Evolutionary conservation across 1,140 invertebrate species (phyloP).

Genomic region (Drosophila serrata): DNA sequence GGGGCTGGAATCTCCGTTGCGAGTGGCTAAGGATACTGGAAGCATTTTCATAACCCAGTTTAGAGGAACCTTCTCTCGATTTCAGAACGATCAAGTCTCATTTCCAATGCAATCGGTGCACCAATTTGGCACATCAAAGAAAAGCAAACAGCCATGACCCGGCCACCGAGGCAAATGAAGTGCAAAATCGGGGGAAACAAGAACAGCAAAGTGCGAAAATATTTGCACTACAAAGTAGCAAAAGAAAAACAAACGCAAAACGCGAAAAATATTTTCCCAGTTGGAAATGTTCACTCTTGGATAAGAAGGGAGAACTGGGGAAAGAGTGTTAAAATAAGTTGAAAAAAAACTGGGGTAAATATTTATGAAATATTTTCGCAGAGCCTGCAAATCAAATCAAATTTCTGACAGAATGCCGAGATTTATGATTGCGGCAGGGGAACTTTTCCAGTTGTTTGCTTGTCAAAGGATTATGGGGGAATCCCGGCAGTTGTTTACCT

Average conservation of each 20-base stretch:
- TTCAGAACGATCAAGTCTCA: slow-evolving; percentile 35
- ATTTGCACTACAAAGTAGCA: slow-evolving; percentile 56
- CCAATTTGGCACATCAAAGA: slow-evolving; percentile 45
- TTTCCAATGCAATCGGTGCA: slow-evolving; percentile 48
- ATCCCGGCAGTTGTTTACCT: slow-evolving; percentile 8
- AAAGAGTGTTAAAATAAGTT: slow-evolving; percentile 12
- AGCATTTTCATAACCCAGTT: neutral
- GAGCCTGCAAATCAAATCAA: slow-evolving; percentile 57
- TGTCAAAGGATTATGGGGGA: slow-evolving; percentile 9
- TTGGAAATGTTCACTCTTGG: slow-evolving; percentile 18
- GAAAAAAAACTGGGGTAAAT: slow-evolving; percentile 40
- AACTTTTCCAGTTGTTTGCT: slow-evolving; percentile 20
- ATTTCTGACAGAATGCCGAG: slow-evolving; percentile 41
- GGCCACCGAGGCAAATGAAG: slow-evolving; percentile 34
- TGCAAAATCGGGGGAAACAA: slow-evolving; percentile 19
- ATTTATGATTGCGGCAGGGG: slow-evolving; percentile 19
- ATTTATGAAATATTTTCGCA: slow-evolving; percentile 55
- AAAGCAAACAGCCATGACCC: slow-evolving; percentile 21
- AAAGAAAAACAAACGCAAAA: slow-evolving; percentile 26
- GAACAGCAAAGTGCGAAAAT: slow-evolving; percentile 24
- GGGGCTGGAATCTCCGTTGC: neutral
- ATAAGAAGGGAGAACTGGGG: neutral
- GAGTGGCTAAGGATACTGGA: slow-evolving; percentile 1
- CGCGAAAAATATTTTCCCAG: slow-evolving; percentile 39
- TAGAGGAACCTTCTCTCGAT: slow-evolving; percentile 9